A percentile compares a stretch with the other conserved stretches of the same genome.
Evolutionary conservation across 92 coral and sea anemone genomes (phyloP).

Genomic region (Scolanthus callimorphus): DNA sequence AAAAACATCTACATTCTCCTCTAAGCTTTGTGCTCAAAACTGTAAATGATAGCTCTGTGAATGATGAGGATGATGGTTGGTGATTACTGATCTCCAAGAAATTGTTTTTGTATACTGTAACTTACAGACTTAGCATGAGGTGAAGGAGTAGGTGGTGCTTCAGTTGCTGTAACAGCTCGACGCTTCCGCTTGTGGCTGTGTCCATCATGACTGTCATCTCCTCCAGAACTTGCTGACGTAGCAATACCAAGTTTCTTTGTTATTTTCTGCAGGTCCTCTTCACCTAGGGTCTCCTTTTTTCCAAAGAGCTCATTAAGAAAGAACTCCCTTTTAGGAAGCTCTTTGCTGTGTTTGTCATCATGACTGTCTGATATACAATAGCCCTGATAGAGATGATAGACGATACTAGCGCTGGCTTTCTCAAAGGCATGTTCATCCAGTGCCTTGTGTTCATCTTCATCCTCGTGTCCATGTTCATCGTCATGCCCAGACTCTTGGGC

Average conservation of each 20-base stretch:
- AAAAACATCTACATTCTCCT: too few species aligned
- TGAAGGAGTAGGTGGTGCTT: constrained; percentile 5
- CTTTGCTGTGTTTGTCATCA: constrained; percentile 13
- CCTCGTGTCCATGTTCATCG: constrained; percentile 16
- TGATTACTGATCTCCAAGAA: too few species aligned
- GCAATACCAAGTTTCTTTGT: constrained; percentile 50
- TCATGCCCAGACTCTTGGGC: constrained; percentile 11
- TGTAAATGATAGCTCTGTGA: too few species aligned
- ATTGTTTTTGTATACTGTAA: not conserved
- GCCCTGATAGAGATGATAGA: constrained; percentile 65
- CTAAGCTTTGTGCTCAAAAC: too few species aligned
- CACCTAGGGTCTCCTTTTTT: constrained; percentile 28
- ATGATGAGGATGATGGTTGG: too few species aligned
- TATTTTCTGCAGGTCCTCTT: constrained; percentile 45
- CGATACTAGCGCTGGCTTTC: constrained; percentile 66
- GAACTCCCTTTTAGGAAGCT: constrained; percentile 52
- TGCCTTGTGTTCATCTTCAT: constrained; percentile 15
- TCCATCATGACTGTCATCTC: constrained; percentile 10
- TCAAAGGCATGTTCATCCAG: constrained; percentile 69
- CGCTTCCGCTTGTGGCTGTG: constrained; percentile 49
- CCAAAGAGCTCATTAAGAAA: constrained; percentile 55
- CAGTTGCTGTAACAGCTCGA: constrained; percentile 19
- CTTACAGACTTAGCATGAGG: constrained; percentile 28
- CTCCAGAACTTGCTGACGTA: not conserved
- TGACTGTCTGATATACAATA: constrained; percentile 58